Evolutionary conservation across 2,113 vertebrate species (phyloP), one percentile per base, ranked within the genome.

Genomic region (Anseranas semipalmata): DNA sequence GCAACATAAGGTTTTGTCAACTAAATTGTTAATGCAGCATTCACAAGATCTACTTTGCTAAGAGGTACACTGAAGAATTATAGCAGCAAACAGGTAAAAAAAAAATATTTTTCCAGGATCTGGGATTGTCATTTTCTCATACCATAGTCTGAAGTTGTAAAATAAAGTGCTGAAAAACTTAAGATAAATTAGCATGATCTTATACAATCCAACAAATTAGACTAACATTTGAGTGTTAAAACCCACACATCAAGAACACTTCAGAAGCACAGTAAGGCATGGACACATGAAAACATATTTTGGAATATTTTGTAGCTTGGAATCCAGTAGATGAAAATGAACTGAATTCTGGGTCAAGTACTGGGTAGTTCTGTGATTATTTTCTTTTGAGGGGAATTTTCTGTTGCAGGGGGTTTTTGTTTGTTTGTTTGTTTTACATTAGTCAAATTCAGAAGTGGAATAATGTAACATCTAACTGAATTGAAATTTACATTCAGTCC

Each of bases 311-410:
- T 9, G 7, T 35, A 70, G 30, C 4, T 7, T 21, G 25, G 68
- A 50, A 62, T 4, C 4, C n/a, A 63, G 48, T 0, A 66, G 59
- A 19, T 20, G 63, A 39, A 66, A 8, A 9, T 1, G 15, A 19
- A 3, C 18, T 4, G 2, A 7, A 30, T 17, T 2, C 12, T 8
- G 2, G 22, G 35, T 9, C 15, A 3, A 39, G 3, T 9, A 43
- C n/a, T 6, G 19, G 32, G 41, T 30, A 32, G 14, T 15, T 3
- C 2, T 22, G 48, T 52, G 62, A 0, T 11, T 88, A 22, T 50
- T 50, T 50, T 50, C 48, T 33, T 85, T 21, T 5, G 17, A 72
- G 62, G 91, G 86, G 71, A 68, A 59, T 78, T 93, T 24, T 22
- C 63, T 56, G n/a, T 24, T 30, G 15, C 15, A n/a, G 11, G 45